phyloP scores from a whole-genome alignment of 1,140 invertebrate species.

The Leptinotarsa defecta region DNA sequence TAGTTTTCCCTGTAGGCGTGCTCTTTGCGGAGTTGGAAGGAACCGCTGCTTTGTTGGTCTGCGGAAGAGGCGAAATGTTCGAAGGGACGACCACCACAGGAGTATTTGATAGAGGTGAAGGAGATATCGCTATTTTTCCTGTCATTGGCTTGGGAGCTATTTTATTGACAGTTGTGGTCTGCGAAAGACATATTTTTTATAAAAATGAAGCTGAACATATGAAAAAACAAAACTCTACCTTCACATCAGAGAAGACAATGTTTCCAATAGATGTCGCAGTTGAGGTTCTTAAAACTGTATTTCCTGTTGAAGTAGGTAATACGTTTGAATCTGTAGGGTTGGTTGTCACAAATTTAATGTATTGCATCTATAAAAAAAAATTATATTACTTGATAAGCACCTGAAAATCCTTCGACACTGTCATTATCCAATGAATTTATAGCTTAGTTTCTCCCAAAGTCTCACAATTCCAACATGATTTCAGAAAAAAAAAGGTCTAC shows the following conservation, averaged over 20 bases:
- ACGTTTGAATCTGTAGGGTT: constrained; percentile 58
- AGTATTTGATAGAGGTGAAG: constrained; percentile 24
- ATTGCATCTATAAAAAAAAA: constrained; percentile 64
- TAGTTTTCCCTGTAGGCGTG: constrained; percentile 8
- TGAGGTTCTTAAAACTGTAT: constrained; percentile 34
- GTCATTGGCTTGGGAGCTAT: constrained; percentile 37
- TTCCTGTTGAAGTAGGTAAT: constrained; percentile 47
- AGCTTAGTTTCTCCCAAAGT: no score
- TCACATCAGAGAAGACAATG: constrained; percentile 44
- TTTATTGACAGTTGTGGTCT: constrained; percentile 24
- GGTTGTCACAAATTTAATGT: constrained; percentile 70
- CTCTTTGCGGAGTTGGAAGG: constrained; percentile 29
- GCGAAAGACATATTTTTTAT: no score
- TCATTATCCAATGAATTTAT: no score
- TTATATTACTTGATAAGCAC: not conserved
- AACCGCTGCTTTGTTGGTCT: constrained; percentile 38
- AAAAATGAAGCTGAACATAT: no score
- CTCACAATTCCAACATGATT: no score
- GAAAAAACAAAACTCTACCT: constrained; percentile 30
- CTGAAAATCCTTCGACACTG: no score
- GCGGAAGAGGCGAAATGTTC: constrained; percentile 24
- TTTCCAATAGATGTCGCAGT: constrained; percentile 51
- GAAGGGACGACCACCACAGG: constrained; percentile 43
- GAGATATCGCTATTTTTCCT: constrained; percentile 27
- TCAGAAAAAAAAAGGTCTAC: no score